Conservation (phyloP, 2,888 invertebrate species). For the Pelosia muscerda region DNA sequence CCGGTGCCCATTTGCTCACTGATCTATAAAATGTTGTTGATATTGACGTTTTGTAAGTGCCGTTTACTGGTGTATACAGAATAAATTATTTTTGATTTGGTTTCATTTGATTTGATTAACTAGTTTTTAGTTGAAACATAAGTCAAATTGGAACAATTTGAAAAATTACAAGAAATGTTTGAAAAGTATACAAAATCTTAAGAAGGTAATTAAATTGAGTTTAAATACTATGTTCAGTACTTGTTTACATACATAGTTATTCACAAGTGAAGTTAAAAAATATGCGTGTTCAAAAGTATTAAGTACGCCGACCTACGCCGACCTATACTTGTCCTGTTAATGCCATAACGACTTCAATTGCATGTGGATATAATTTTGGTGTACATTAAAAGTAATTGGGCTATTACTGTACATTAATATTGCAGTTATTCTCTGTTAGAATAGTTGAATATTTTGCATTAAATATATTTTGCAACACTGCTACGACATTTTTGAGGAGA, state of each 20-base stretch:
- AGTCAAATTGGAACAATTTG: too few species aligned
- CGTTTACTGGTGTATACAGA: too few species aligned
- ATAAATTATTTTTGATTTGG: too few species aligned
- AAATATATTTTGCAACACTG: constrained; percentile 25
- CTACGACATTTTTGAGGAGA: neutral
- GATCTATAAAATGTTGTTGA: too few species aligned
- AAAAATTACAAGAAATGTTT: too few species aligned
- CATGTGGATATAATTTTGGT: constrained; percentile 24
- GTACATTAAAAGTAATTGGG: constrained; percentile 37
- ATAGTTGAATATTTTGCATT: constrained; percentile 31
- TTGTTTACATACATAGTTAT: neutral
- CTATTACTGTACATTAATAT: constrained; percentile 27
- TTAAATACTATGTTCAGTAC: neutral
- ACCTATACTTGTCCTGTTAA: constrained; percentile 7
- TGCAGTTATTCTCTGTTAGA: constrained; percentile 33
- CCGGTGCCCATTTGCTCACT: too few species aligned
- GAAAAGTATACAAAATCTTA: too few species aligned
- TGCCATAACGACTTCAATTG: constrained; percentile 5
- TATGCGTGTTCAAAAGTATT: neutral
- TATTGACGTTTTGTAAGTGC: too few species aligned
- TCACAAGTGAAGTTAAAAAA: neutral
- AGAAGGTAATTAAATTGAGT: too few species aligned
- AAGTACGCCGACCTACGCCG: neutral
- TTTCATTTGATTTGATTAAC: too few species aligned
- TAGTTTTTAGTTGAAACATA: too few species aligned